Evolutionary conservation across 2,888 invertebrate genomes (phyloP).

Genomic region (Tenodera sinensis): DNA sequence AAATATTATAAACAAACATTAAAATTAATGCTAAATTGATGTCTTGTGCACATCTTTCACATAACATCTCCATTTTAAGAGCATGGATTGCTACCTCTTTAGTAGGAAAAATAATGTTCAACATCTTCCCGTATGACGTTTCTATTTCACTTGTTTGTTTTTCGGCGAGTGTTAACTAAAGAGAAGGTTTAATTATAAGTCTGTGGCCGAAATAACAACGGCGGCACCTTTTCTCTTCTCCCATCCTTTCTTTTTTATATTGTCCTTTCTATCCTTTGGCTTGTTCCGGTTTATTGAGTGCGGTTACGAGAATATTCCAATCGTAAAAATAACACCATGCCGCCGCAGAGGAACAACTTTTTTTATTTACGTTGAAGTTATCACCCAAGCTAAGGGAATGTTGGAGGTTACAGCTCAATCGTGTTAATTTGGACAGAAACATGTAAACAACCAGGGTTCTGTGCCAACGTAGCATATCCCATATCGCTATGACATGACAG

Average conservation of each 20-base stretch:
- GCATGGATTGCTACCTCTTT: too few species aligned
- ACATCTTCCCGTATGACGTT: neutral
- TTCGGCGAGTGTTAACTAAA: neutral
- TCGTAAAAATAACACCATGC: neutral
- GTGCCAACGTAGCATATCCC: neutral
- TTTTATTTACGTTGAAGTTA: neutral
- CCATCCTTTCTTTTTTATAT: neutral
- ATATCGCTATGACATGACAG: too few species aligned
- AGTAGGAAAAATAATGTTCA: neutral
- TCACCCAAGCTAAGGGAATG: neutral
- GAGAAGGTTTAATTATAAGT: neutral
- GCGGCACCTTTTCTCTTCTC: neutral
- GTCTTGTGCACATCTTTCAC: too few species aligned
- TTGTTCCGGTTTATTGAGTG: neutral
- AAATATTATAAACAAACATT: too few species aligned
- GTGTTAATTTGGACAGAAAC: neutral
- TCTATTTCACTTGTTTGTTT: neutral
- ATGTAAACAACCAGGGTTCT: neutral
- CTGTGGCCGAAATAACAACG: neutral
- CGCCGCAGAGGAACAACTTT: neutral
- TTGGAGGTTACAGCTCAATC: neutral
- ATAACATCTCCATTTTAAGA: too few species aligned
- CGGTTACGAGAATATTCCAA: neutral
- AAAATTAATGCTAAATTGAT: too few species aligned
- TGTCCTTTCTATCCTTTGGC: neutral